A percentile compares a stretch with the other conserved stretches of the same genome.
Evolutionary conservation across 2,113 vertebrate species (phyloP).

Genomic region (Salvelinus sp.): DNA sequence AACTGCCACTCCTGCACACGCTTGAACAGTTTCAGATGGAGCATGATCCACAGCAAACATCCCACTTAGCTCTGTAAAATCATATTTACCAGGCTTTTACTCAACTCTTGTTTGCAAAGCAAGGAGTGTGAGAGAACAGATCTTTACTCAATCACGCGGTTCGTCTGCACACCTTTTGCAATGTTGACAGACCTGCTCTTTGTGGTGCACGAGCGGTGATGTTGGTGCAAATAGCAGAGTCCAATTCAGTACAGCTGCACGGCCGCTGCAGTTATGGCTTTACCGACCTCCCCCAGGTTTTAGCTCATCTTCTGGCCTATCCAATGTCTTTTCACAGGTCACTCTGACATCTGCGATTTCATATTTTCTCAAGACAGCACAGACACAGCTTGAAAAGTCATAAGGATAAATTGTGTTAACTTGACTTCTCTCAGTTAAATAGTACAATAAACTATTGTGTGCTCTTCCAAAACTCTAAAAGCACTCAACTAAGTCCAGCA

Average conservation of each 20-base stretch:
- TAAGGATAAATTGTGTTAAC: background rate
- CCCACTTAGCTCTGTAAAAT: slow-evolving; percentile 25
- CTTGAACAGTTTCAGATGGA: slow-evolving; percentile 36
- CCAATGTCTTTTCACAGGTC: no score
- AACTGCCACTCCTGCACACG: background rate
- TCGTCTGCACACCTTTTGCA: slow-evolving; percentile 6
- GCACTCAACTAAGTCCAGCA: no score
- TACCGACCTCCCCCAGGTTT: background rate
- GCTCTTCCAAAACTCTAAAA: slow-evolving; percentile 19
- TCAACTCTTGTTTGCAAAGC: slow-evolving; percentile 31
- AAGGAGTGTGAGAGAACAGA: slow-evolving; percentile 1
- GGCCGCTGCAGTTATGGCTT: background rate
- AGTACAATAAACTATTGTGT: slow-evolving; percentile 33
- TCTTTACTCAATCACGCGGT: slow-evolving; percentile 8
- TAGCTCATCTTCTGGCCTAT: no score
- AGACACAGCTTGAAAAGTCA: background rate
- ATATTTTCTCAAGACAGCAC: background rate
- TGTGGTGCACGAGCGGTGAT: slow-evolving; percentile 16
- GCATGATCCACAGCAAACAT: slow-evolving; percentile 36
- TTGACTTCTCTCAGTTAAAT: slow-evolving; percentile 23
- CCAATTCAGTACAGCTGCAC: background rate
- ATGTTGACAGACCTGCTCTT: slow-evolving; percentile 4
- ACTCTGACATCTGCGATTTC: no score
- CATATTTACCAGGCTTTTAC: slow-evolving; percentile 27
- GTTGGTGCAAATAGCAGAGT: background rate